Evolutionary conservation across 2,797 vertebrate species (phyloP).

Genomic region (Trematomus bernacchii): DNA sequence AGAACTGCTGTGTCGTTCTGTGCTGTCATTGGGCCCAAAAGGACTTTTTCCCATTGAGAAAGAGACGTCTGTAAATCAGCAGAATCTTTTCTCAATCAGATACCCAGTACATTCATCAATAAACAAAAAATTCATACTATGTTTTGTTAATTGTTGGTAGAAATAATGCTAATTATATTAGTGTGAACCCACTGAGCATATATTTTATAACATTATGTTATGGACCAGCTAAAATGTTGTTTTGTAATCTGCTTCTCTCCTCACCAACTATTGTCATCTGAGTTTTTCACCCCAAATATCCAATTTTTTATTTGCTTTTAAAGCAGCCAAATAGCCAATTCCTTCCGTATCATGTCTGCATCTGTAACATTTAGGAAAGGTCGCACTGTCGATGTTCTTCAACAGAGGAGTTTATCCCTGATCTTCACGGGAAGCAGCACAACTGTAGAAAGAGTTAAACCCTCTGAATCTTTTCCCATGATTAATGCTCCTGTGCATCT

Average conservation of each 20-base stretch:
- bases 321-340: background rate
- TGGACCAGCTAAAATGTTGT: background rate
- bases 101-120: too few relatives aligned
- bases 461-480: conserved; percentile 71
- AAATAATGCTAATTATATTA: conserved; percentile 7
- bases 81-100: too few relatives aligned
- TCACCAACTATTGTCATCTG: background rate
- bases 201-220: background rate
- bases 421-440: conserved; percentile 39
- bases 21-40: too few relatives aligned
- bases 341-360: background rate
- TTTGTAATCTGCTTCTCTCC: background rate
- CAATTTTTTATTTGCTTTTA: background rate
- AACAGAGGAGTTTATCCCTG: conserved; percentile 27
- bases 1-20: too few relatives aligned
- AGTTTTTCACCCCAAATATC: background rate
- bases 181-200: conserved; percentile 1
- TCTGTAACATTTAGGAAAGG: background rate
- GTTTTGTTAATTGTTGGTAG: background rate
- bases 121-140: too few relatives aligned
- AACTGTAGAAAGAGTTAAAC: conserved; percentile 70
- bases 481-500: conserved; percentile 83
- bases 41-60: too few relatives aligned
- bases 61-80: too few relatives aligned
- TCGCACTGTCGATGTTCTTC: conserved; percentile 1